Evolutionary conservation across 2,888 invertebrate species (phyloP).

Genomic region (Cantharis nigra): DNA sequence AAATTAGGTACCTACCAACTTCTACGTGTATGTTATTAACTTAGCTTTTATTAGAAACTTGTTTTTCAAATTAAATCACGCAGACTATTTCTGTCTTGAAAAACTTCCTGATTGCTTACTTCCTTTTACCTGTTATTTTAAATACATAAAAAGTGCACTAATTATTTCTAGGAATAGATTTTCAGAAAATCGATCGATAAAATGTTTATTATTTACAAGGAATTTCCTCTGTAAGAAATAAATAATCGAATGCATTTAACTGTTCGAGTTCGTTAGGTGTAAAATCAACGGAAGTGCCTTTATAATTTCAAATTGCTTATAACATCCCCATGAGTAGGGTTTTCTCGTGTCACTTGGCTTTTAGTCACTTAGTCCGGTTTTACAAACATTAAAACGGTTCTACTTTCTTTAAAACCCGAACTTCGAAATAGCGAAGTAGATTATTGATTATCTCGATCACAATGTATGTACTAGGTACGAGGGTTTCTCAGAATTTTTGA

Average conservation of each 20-base stretch:
- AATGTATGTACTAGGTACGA: not conserved
- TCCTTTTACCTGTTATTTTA: not conserved
- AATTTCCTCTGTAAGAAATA: not conserved
- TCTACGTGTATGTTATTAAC: not conserved
- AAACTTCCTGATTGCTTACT: not conserved
- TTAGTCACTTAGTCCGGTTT: not conserved
- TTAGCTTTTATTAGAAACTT: not conserved
- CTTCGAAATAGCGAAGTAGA: not conserved
- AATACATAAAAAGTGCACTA: not conserved
- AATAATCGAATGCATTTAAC: not conserved
- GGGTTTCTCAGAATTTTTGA: not conserved
- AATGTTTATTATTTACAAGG: not conserved
- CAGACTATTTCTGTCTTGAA: not conserved
- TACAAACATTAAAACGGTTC: not conserved
- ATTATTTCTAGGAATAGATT: not conserved
- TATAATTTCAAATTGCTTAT: not conserved
- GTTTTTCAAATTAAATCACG: not conserved
- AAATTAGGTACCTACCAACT: not conserved
- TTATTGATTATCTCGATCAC: not conserved
- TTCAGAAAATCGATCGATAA: not conserved
- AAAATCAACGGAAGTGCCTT: not conserved
- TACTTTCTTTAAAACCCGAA: not conserved
- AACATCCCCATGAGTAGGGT: not conserved
- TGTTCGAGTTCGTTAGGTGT: not conserved
- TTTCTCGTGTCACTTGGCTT: not conserved